phyloP scores from a whole-genome alignment of 2,797 vertebrate species.

The Phoeniculus purpureus region DNA sequence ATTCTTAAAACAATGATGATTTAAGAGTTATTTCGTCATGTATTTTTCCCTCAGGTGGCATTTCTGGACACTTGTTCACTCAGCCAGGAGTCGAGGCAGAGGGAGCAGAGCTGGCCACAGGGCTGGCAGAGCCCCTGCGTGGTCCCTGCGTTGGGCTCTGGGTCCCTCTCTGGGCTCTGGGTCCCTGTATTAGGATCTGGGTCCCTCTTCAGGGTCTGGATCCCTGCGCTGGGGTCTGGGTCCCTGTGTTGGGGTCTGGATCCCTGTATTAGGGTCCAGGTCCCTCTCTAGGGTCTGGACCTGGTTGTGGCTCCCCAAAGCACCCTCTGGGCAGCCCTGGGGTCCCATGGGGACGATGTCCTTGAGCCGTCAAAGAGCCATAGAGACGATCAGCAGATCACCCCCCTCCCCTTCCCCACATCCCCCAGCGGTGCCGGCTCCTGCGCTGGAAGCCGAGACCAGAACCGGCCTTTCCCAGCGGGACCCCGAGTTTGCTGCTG shows the following conservation, averaged over 20 bases:
- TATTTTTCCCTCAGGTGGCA: no score
- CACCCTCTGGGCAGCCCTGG: neutral
- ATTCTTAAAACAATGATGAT: no score
- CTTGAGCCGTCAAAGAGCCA: neutral
- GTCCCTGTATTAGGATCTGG: neutral
- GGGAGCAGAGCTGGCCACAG: neutral
- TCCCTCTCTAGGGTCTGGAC: neutral
- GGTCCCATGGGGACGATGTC: neutral
- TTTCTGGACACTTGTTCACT: no score
- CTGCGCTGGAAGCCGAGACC: neutral
- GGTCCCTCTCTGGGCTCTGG: no score
- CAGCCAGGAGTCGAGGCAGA: neutral
- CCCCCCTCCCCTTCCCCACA: neutral
- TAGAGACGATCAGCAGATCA: neutral
- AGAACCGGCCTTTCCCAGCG: slow-evolving; percentile 2
- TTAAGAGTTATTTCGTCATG: no score
- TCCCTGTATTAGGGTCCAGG: neutral
- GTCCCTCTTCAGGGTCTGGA: neutral
- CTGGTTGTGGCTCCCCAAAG: neutral
- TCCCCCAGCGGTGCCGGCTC: neutral
- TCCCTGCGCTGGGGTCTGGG: no score
- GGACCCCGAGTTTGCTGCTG: neutral
- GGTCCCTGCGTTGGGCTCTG: neutral
- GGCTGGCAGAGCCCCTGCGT: neutral
- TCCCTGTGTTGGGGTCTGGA: no score